Base-by-base conservation (phyloP, 2,888 invertebrate genomes). In the Campoplex capitator region DNA sequence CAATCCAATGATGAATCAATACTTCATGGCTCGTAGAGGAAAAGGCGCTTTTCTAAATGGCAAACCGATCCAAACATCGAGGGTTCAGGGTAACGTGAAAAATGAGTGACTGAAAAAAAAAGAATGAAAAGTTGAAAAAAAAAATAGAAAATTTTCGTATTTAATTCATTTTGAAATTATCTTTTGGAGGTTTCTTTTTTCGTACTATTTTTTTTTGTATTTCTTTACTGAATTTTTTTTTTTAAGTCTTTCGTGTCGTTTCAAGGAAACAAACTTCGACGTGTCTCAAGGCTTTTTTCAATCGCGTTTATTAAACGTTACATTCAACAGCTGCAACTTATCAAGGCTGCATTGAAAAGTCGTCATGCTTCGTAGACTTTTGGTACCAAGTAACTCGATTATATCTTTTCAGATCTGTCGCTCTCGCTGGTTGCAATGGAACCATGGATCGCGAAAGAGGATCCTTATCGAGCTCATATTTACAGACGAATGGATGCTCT, bases 21-120 rank as follows among this genome's bases (percentile, higher is more conserved):
- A 97, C 80, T 98, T 96, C 93, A 96, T 96, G 3, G 97, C 97
- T 0, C 95, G 95, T 85, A 95, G 95, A 92, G 97, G 97, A 0
- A 94, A 96, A 90, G 98, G 98, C 1, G 97, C 98, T 23, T 97
- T 95, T 94, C 95, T 97, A 85, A 98, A 98, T 95, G 97, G 96
- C 2, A 93, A 95, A 80, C 94, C 93, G 75, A 96, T 97, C 78
- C 91, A 92, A 56, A 96, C 96, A 18, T 96, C 96, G 84, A 94
- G 94, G 62, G 93, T 95, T 89, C 94, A 95, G 93, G 95, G 96
- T 96, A 92, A 58, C 16, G 48, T 23, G n/a, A 28, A 65, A n/a
- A 77, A 67, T 0, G 23, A 56, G 23, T 38, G 11, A 3, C 2
- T 11, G 8, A 38, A 4, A 6, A 38, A 38, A 6, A 6, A 38